Evolutionary conservation across 2,113 vertebrate genomes (phyloP), one percentile per base, ranked within the genome.

Genomic region (Phrynosoma blainvillii): DNA sequence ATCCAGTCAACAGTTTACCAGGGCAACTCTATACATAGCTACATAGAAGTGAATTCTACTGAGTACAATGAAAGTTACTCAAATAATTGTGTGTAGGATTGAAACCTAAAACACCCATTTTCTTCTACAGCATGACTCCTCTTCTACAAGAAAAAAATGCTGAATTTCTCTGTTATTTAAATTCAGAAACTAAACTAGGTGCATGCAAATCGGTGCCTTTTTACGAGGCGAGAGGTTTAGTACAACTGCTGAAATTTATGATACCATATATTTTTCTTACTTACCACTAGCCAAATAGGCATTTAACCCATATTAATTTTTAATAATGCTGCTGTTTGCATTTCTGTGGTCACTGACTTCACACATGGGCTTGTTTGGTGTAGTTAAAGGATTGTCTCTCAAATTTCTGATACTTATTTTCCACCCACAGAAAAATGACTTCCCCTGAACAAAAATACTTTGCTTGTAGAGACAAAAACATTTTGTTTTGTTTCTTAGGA

Each of bases 241-340:
- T 91, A 79, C 7, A 84, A 91, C 65, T 52, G 75, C 30, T 75
- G 86, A 88, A 83, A 95, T 96, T 96, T 95, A 94, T 91, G 87
- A 73, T 27, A 83, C 20, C 27, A 8, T 87, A 79, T 84, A 92
- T 90, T 91, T 93, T 70, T 78, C 93, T 93, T 92, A 93, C 56
- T 93, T 86, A 59, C 79, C 93, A 87, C 90, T 94, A 92, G 76
- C 94, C 86, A 95, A 16, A 93, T 10, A 91, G 30, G 20, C 40
- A 92, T 95, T 96, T 95, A 95, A 96, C 87, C 52, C 42, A 86
- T 42, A 95, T 96, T 95, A 94, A 92, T 94, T 95, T 95, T 96
- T 95, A 96, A 95, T 92, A 94, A 89, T 56, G 91, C 68, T 86
- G 93, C 65, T 91, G 84, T 94, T 94, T 96, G 88, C 85, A 94